Evolutionary conservation across 2,888 invertebrate species (phyloP).

Genomic region (Pyrrhosoma nymphula): DNA sequence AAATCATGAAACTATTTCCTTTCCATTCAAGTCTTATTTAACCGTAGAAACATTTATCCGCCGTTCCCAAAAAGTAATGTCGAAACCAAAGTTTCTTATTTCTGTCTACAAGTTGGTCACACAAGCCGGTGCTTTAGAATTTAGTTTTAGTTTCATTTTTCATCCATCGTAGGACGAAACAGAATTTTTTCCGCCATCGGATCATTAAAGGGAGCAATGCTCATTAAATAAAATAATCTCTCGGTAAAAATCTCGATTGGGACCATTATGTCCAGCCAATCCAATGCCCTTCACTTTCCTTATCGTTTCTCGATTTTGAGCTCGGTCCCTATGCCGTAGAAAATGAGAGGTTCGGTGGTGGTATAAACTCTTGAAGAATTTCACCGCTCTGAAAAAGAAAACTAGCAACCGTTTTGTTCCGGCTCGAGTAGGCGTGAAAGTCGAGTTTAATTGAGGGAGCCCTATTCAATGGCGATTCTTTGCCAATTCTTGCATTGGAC

Average conservation of each 20-base stretch:
- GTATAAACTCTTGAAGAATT: neutral
- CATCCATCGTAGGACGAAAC: neutral
- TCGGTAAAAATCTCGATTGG: neutral
- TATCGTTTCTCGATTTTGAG: constrained; percentile 16
- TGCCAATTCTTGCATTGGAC: neutral
- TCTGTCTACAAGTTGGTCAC: neutral
- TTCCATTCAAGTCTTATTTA: too few species aligned
- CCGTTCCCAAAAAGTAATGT: neutral
- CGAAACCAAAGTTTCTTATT: neutral
- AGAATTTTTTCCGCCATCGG: neutral
- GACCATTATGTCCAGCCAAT: neutral
- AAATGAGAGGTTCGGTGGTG: neutral
- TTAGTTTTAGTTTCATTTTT: neutral
- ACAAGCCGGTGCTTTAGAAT: neutral
- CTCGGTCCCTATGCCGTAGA: neutral
- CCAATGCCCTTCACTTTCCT: neutral
- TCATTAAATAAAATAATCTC: neutral
- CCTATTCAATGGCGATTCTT: neutral
- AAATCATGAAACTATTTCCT: too few species aligned
- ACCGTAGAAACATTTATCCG: too few species aligned
- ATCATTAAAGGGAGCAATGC: neutral
- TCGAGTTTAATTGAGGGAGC: constrained; percentile 8
- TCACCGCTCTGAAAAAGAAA: neutral
- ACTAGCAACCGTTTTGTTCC: constrained; percentile 3
- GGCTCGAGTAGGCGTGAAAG: neutral